Conservation (phyloP, 1,140 invertebrate species). For the Megalonaias nervosa region DNA sequence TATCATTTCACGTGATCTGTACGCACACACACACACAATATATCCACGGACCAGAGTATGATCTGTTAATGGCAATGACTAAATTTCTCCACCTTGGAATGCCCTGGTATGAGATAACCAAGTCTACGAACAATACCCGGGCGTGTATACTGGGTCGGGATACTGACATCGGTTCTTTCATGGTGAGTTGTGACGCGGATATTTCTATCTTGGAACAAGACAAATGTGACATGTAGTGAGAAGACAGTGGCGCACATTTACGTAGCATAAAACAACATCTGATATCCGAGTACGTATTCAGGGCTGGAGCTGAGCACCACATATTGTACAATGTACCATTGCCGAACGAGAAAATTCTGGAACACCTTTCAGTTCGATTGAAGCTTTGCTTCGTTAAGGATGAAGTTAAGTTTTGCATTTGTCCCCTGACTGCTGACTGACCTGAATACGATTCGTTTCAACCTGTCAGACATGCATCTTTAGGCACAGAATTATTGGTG, state of each 20-base stretch:
- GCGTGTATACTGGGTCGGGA: constrained; percentile 50
- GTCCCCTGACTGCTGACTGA: too few relatives aligned
- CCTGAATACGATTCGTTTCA: too few relatives aligned
- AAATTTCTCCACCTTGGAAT: constrained; percentile 64
- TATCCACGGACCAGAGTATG: constrained; percentile 57
- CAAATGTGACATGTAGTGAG: constrained; percentile 45
- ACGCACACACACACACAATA: constrained; percentile 42
- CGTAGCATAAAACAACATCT: constrained; percentile 44
- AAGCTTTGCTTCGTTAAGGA: too few relatives aligned
- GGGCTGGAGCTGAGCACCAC: constrained; percentile 43
- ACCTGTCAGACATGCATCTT: too few relatives aligned
- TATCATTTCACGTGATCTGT: constrained; percentile 58
- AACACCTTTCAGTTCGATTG: too few relatives aligned
- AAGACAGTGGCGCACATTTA: constrained; percentile 48
- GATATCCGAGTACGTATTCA: constrained; percentile 56
- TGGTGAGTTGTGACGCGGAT: constrained; percentile 53
- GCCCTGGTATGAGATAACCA: constrained; percentile 54
- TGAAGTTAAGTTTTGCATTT: too few relatives aligned
- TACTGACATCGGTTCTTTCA: constrained; percentile 45
- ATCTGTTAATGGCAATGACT: constrained; percentile 59
- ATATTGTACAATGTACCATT: too few relatives aligned
- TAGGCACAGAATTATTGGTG: too few relatives aligned
- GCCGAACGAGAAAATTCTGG: too few relatives aligned
- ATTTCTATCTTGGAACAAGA: constrained; percentile 55
- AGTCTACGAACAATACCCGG: constrained; percentile 51